Conservation (phyloP, 2,113 vertebrate genomes). For the Tretioscincus oriximinensis region DNA sequence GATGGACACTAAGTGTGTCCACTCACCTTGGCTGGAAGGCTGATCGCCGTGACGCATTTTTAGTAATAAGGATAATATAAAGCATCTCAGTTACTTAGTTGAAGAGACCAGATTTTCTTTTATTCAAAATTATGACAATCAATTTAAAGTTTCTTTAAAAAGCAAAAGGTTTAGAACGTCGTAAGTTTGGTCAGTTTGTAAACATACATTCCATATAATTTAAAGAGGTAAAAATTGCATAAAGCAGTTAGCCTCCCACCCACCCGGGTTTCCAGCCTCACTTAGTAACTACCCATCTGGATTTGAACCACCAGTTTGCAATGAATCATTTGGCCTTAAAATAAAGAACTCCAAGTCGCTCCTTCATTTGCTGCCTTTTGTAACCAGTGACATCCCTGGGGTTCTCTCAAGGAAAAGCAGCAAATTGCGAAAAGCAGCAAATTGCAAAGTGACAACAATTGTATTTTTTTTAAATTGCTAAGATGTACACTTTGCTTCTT, state of each 20-base stretch:
- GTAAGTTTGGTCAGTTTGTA: not conserved
- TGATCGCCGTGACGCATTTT: too few species aligned
- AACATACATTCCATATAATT: not conserved
- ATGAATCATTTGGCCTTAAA: not conserved
- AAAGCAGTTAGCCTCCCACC: too few species aligned
- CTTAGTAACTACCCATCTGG: not conserved
- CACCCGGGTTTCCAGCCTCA: too few species aligned
- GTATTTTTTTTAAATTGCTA: not conserved
- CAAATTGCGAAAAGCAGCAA: too few species aligned
- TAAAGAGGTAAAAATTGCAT: not conserved
- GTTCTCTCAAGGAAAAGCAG: not conserved
- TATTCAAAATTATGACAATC: not conserved
- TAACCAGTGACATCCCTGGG: not conserved
- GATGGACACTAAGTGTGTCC: too few species aligned
- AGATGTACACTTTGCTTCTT: not conserved
- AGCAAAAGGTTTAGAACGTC: not conserved
- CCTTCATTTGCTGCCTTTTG: too few species aligned
- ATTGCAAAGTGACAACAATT: not conserved
- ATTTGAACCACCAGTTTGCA: not conserved
- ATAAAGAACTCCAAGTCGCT: not conserved
- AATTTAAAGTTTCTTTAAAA: too few species aligned
- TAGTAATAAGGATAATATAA: too few species aligned
- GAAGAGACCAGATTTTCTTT: not conserved
- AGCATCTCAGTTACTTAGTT: not conserved
- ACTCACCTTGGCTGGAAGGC: too few species aligned